These are phyloP conservation scores for Tethea ocularis DNA, from an alignment of 2,888 invertebrate genomes.

Conservation along the genomic window DNA sequence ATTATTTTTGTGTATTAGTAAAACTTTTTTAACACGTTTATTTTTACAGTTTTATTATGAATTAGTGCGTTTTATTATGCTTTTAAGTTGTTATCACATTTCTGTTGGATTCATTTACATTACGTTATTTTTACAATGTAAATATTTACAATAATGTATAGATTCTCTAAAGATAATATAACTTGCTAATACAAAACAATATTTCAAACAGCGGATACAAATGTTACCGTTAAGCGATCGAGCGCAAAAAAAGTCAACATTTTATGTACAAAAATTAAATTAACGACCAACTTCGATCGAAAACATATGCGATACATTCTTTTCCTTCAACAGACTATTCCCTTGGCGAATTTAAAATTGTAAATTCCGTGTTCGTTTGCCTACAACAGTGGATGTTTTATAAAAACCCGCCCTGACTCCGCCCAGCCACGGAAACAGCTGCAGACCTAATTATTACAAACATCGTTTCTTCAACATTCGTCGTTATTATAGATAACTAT, in stretches of 20 bases:
- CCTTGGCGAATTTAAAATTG: conserved; percentile 81
- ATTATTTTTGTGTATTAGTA: conserved; percentile 9
- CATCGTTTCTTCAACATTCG: conserved; percentile 68
- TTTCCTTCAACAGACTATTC: conserved; percentile 65
- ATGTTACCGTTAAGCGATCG: not conserved
- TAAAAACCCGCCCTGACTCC: conserved; percentile 69
- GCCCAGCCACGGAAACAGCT: conserved; percentile 80
- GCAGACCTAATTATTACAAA: conserved; percentile 78
- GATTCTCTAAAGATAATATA: not conserved
- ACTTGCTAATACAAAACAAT: not conserved
- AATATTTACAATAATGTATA: not conserved
- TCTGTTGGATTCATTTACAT: not conserved
- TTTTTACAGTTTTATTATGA: conserved; percentile 11
- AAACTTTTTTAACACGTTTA: conserved; percentile 6
- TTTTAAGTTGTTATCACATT: not conserved
- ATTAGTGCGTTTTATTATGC: conserved; percentile 8
- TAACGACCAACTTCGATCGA: conserved; percentile 53
- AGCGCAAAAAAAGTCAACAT: not conserved
- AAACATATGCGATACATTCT: conserved; percentile 78
- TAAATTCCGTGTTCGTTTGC: conserved; percentile 70
- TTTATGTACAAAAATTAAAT: conserved; percentile 20
- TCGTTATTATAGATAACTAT: conserved; percentile 51
- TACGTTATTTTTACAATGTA: not conserved
- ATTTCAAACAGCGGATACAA: conserved; percentile 2
- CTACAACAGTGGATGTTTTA: conserved; percentile 74